Evolutionary conservation across 2,888 invertebrate species (phyloP).

Genomic region (Ypsolopha scabrella): DNA sequence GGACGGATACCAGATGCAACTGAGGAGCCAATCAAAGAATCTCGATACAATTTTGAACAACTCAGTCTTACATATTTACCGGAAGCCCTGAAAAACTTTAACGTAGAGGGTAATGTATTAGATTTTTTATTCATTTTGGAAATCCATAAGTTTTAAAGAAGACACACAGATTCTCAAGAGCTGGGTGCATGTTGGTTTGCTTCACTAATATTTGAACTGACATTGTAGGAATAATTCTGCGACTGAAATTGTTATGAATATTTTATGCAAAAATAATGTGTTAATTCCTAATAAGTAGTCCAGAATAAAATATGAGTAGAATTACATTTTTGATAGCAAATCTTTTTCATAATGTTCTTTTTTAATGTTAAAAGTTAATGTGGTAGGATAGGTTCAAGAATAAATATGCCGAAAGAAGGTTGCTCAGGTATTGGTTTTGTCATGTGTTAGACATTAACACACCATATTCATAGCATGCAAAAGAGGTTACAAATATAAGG

Average conservation of each 20-base stretch:
- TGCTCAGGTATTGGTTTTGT: no score
- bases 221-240: no score
- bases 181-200: constrained; percentile 38
- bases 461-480: no score
- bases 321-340: no score
- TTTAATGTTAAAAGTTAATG: no score
- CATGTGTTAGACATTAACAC: no score
- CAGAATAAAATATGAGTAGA: neutral
- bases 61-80: constrained; percentile 40
- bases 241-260: no score
- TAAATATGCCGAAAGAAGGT: no score
- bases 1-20: constrained; percentile 53
- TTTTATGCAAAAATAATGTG: neutral
- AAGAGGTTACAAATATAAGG: no score
- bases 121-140: constrained; percentile 17
- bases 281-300: neutral
- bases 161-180: constrained; percentile 63
- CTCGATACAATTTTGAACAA: constrained; percentile 53
- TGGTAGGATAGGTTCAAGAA: no score
- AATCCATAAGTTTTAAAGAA: constrained; percentile 22
- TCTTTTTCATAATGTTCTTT: no score
- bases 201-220: no score
- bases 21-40: constrained; percentile 50
- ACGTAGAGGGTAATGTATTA: constrained; percentile 54
- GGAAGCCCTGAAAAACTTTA: constrained; percentile 37